Conservation (phyloP, 1,140 invertebrate genomes). For the Mesaphorura yosii region DNA sequence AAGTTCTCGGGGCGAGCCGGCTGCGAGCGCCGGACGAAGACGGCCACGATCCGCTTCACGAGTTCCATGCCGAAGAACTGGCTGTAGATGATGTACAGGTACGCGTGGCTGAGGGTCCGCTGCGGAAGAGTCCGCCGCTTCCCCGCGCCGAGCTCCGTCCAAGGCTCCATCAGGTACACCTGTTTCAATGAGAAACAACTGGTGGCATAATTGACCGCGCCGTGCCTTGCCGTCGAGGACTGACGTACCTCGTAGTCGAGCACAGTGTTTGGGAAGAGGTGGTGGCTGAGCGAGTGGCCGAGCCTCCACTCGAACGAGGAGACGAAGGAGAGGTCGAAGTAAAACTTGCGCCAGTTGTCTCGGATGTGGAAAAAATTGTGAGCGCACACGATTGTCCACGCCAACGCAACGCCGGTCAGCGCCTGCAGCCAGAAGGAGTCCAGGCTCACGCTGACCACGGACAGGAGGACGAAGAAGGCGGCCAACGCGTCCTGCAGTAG, state of each 20-base stretch:
- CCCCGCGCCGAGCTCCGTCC: too few relatives aligned
- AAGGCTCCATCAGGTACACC: too few relatives aligned
- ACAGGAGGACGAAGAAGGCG: slow-evolving; percentile 11
- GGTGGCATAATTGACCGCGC: too few relatives aligned
- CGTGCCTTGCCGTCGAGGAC: too few relatives aligned
- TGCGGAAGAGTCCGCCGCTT: too few relatives aligned
- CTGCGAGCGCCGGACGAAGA: too few relatives aligned
- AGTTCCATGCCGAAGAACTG: too few relatives aligned
- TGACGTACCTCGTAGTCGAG: too few relatives aligned
- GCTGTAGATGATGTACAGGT: too few relatives aligned
- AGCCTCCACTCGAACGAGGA: slow-evolving; percentile 53
- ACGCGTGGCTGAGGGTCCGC: too few relatives aligned
- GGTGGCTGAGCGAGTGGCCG: slow-evolving; percentile 35
- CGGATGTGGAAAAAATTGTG: slow-evolving; percentile 74
- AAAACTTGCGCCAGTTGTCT: slow-evolving; percentile 70
- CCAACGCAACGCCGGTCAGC: slow-evolving; percentile 43
- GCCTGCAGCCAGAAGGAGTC: slow-evolving; percentile 14
- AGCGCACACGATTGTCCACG: slow-evolving; percentile 44
- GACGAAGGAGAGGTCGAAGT: slow-evolving; percentile 58
- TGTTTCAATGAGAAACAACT: too few relatives aligned
- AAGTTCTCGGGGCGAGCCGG: slow-evolving; percentile 41
- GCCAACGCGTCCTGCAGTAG: slow-evolving; percentile 29
- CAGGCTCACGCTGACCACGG: background rate
- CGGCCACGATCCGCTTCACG: too few relatives aligned
- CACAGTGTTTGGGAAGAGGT: slow-evolving; percentile 64